Evolutionary conservation across 2,113 vertebrate genomes (phyloP), one percentile per base, ranked within the genome.

Genomic region (Syrrhaptes paradoxus): DNA sequence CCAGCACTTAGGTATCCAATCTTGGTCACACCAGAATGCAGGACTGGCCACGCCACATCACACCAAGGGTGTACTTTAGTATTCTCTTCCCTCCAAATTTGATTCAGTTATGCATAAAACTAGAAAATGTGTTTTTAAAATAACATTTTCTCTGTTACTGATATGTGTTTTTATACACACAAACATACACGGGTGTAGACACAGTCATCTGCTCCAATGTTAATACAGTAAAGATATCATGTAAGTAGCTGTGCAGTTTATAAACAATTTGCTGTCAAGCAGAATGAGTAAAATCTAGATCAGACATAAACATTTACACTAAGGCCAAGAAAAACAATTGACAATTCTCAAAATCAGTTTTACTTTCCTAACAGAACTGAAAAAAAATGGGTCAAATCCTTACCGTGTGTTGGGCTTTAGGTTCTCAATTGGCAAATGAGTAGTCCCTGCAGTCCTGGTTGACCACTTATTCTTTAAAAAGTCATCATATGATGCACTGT

Each of bases 371-470:
- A 59, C 4, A 82, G 18, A 89, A 41, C 17, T 45, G 25, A 79
- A 90, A 85, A 83, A 58, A 13, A 59, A 17, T 14, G 20, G 67
- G 63, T 55, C 17, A 36, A 77, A 79, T 57, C 28, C 3, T 78
- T 97, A 99, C 99, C 99, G 99, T 51, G 99, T 99, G 91, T 99
- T 99, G 73, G 99, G 99, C 90, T 99, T 99, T 96, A 99, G 98
- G 93, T 99, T 99, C 98, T 99, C 99, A 92, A 99, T 98, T 34
- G 99, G 97, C 92, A 99, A 97, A 79, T 99, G 99, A 45, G 99
- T 99, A 78, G 98, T 98, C 15, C 96, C 98, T 16, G 99, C 98
- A 41, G 97, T 45, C 54, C 96, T 98, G 9, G 98, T 97, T 54
- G 99, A 99, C 99, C 99, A 99, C 74, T 99, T 98, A 90, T 99